Evolutionary conservation across 2,113 vertebrate species (phyloP), one percentile per base, ranked within the genome.

Genomic region (Ranitomeya variabilis): DNA sequence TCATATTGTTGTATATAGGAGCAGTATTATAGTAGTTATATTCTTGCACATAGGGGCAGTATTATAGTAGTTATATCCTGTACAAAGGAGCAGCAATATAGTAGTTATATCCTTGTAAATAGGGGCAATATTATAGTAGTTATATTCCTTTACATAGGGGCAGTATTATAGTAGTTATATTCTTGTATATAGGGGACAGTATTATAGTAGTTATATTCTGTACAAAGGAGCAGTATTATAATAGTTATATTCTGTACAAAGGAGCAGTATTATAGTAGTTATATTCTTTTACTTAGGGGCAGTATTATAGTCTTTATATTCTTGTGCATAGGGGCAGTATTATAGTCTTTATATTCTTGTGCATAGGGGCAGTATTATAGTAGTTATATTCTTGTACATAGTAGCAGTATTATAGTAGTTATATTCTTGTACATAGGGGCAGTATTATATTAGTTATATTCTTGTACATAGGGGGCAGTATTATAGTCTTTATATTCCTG

Each of bases 181-280:
- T 71, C 23, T 71, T 71, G 69, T 31, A 71, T 6, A 71, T 71
- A 15, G 69, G 23, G 8, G 69, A 18, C 26, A 71, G 69, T 71
- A 31, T 71, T 71, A 71, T 71, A 71, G 69, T 71, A 71, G 69
- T 71, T 71, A 71, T 71, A 71, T 71, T 71, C 69, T 73, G 71
- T 73, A 73, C 5, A 73, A 37, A 73, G 71, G 31, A 8, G 15
- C 31, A 37, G 31, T 73, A 73, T 73, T 45, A 73, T 37, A 73
- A 26, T 37, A 73, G 71, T 73, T 73, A 73, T 73, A 73, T 37
- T 37, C 31, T 73, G 71, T 73, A 73, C 13, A 73, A 37, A 73
- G 71, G 71, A 71, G 71, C 31, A 66, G 62, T n/a, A 66, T 66
- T 66, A 66, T n/a, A 62, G 60, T 62, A 62, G 60, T 62, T 62